These are phyloP conservation scores for Drosophila tristis DNA, from an alignment of 1,140 invertebrate genomes.

Conservation along the genomic window DNA sequence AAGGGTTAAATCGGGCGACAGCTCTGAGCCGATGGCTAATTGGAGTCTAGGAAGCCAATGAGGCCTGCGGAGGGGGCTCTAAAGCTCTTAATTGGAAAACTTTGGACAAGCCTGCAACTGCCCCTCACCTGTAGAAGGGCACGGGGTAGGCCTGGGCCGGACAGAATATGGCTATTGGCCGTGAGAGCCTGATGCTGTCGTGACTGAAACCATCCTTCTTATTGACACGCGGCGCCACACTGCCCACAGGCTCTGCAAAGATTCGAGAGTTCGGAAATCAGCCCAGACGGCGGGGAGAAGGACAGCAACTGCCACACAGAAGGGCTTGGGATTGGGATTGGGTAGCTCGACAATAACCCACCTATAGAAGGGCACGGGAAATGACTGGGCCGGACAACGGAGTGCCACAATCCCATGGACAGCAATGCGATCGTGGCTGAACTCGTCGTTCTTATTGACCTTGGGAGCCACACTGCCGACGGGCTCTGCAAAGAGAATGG, in stretches of 20 bases:
- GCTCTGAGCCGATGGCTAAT: conserved; percentile 46
- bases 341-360: conserved; percentile 61
- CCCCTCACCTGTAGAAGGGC: conserved; percentile 73
- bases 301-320: conserved; percentile 4
- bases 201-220: conserved; percentile 86
- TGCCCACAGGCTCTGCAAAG: conserved; percentile 89
- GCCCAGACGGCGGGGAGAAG: not conserved
- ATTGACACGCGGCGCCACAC: conserved; percentile 90
- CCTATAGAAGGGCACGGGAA: conserved; percentile 88
- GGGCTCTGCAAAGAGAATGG: conserved; percentile 49
- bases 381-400: conserved; percentile 89
- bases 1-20: conserved; percentile 56
- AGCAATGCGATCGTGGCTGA: conserved; percentile 81
- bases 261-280: not conserved
- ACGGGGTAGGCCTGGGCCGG: conserved; percentile 89
- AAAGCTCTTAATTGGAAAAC: conserved; percentile 36
- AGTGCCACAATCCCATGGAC: conserved; percentile 81
- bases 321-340: not conserved
- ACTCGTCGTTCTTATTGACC: conserved; percentile 86
- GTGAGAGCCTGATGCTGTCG: conserved; percentile 83
- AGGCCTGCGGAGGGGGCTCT: conserved; percentile 47
- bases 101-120: conserved; percentile 39
- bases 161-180: conserved; percentile 83
- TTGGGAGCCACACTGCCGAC: conserved; percentile 88
- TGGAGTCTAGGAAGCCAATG: conserved; percentile 60